phyloP scores from a whole-genome alignment of 1,140 invertebrate species.

The Drosophila nannoptera region DNA sequence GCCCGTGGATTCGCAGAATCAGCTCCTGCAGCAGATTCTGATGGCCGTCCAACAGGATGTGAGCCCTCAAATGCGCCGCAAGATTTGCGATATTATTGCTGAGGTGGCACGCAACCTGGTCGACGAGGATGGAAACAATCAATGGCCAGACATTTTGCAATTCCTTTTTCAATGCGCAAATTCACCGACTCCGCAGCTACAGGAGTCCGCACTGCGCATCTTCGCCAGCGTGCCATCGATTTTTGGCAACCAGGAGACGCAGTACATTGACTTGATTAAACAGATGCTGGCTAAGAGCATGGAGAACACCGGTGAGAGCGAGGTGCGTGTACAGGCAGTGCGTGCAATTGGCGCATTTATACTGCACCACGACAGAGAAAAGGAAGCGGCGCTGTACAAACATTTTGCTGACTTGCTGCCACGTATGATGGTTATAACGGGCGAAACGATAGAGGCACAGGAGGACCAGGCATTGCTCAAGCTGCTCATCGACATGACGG shows the following conservation, averaged over 20 bases:
- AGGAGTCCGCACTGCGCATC: conserved; percentile 95
- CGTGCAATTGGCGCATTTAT: conserved; percentile 94
- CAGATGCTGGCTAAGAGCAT: conserved; percentile 94
- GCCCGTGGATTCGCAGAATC: conserved; percentile 87
- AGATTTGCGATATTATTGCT: conserved; percentile 94
- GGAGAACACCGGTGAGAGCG: conserved; percentile 82
- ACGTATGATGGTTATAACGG: conserved; percentile 84
- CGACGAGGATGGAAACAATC: conserved; percentile 97
- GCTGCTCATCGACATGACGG: conserved; percentile 94
- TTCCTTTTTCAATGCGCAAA: conserved; percentile 97
- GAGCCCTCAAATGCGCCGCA: conserved; percentile 88
- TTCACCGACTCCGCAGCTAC: conserved; percentile 88
- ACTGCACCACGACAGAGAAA: conserved; percentile 90
- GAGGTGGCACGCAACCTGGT: conserved; percentile 97
- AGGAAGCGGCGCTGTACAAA: conserved; percentile 91
- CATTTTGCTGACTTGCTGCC: conserved; percentile 92
- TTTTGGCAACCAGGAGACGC: conserved; percentile 96
- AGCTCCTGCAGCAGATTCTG: conserved; percentile 93
- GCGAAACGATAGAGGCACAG: conserved; percentile 86
- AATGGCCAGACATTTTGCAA: conserved; percentile 97
- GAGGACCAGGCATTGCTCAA: conserved; percentile 95
- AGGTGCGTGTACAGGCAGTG: conserved; percentile 89
- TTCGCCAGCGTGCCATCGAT: conserved; percentile 91
- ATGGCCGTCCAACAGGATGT: conserved; percentile 90
- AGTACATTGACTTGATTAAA: conserved; percentile 95